A percentile compares a stretch with the other conserved stretches of the same genome.
phyloP scores from a whole-genome alignment of 2,888 invertebrate species.

The Agriopis aurantiaria region DNA sequence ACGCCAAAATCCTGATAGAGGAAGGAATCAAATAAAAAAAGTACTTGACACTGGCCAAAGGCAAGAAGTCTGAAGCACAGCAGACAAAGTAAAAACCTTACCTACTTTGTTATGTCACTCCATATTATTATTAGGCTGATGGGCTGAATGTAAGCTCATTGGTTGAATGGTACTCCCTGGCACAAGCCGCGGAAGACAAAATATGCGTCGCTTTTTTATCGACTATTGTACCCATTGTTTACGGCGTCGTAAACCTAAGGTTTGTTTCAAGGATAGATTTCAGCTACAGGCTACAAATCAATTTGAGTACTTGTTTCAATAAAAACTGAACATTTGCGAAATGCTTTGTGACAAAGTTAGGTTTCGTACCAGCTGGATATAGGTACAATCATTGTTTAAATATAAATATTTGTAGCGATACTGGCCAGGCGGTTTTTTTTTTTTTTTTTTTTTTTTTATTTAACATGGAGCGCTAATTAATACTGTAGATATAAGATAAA shows the following conservation, averaged over 20 bases:
- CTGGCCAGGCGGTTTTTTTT: no score
- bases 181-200: background rate
- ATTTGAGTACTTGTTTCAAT: background rate
- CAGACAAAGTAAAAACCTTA: no score
- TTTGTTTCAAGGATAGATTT: background rate
- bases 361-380: background rate
- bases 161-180: slow-evolving; percentile 3
- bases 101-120: background rate
- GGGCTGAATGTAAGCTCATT: no score
- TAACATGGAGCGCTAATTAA: no score
- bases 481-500: no score
- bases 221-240: background rate
- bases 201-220: slow-evolving; percentile 4
- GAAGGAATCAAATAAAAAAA: no score
- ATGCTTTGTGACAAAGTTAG: background rate
- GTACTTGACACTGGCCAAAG: no score
- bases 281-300: background rate
- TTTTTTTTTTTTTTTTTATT: no score
- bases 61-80: no score
- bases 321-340: background rate
- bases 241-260: background rate
- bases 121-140: background rate
- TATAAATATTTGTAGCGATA: no score
- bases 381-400: background rate
- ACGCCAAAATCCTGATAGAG: no score